Conservation (phyloP, 64 coral and sea anemone species). For the Stichodactyla mertensii region DNA sequence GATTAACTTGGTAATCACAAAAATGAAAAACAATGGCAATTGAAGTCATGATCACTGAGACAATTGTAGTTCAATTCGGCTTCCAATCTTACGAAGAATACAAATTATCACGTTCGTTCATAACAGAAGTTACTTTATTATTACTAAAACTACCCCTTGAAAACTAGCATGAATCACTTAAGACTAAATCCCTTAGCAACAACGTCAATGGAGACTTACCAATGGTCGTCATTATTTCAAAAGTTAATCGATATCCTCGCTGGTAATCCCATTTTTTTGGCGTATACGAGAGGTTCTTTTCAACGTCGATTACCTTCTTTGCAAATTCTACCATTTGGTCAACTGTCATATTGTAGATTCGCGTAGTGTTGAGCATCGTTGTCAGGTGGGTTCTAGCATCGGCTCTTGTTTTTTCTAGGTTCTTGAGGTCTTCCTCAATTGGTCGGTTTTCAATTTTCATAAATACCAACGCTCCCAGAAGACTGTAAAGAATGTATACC, state of each 20-base stretch:
- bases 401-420: background rate
- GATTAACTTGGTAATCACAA: no score
- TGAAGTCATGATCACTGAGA: no score
- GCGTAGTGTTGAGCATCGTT: background rate
- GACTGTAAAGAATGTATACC: background rate
- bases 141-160: no score
- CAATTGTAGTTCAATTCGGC: no score
- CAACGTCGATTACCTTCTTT: background rate
- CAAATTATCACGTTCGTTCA: no score
- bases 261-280: background rate
- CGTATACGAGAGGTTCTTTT: background rate
- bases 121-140: no score
- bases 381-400: background rate
- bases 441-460: background rate
- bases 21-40: no score
- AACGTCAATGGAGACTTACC: background rate
- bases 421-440: background rate
- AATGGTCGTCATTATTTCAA: conserved; percentile 21
- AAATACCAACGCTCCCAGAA: conserved; percentile 12
- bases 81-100: no score
- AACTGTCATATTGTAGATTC: background rate
- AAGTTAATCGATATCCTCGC: background rate
- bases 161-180: no score
- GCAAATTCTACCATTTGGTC: background rate
- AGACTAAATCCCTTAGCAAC: no score